Evolutionary conservation across 30 jellyfish, hydroid and myxozoan species (phyloP), one percentile per base, ranked within the genome.

Genomic region (Chrysaora quinquecirrha): DNA sequence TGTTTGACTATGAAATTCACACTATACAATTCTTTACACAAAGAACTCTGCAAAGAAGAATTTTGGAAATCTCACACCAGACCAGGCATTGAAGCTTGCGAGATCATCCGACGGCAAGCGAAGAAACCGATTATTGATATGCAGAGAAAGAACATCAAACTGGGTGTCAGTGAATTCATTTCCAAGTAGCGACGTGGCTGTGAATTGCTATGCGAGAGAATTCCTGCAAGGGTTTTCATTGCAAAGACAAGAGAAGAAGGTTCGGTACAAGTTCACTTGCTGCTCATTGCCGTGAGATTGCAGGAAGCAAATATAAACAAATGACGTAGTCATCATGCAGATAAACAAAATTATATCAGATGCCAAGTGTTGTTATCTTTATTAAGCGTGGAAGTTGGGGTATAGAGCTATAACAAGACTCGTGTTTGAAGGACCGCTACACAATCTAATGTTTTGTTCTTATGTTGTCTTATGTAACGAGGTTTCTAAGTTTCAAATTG

Each of bases 221-320:
- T 60, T 79, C 38, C 76, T 79, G n/a, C 90, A 79, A 49, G 81
- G 90, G 20, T 79, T 79, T 68, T 30, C 88, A 14, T 43, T 61
- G 0, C 70, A 76, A 29, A 29, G 50, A 29, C 1, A 50, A 43
- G 75, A 30, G 23, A 32, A 76, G 62, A 76, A 76, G 48, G 48
- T 76, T 11, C 78, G 88, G 4, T 76, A 56, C 73, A 63, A 58
- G 34, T 76, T 54, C 78, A 60, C 73, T 1, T 81, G 78, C 72
- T 67, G 91, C 30, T 28, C 20, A 21, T 56, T 56, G 7, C 21
- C 38, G 1, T n/a, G n/a, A n/a, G n/a, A n/a, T n/a, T n/a, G n/a
- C n/a, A n/a, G n/a, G n/a, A n/a, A n/a, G n/a, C n/a, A n/a, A n/a
- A n/a, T n/a, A n/a, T n/a, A n/a, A n/a, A n/a, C n/a, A n/a, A n/a